Base-by-base conservation (phyloP, 1,140 invertebrate species). In the Galleria mellonella region DNA sequence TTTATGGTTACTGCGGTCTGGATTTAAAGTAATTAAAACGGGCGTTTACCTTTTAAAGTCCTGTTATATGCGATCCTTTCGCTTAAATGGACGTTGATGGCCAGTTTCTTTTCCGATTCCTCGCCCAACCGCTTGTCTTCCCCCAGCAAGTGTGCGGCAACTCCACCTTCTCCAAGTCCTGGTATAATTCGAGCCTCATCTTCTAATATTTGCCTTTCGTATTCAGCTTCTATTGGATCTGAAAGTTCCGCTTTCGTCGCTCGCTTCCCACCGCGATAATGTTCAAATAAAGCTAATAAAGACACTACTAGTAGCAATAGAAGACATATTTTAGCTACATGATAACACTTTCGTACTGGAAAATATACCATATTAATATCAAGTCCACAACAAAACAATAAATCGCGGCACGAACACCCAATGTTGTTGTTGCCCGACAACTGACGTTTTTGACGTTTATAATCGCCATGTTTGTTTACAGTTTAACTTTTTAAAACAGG, bases 1-100 rank as follows among this genome's bases (percentile, higher is more conserved):
- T n/a, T n/a, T n/a, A n/a, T n/a, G n/a, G n/a, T n/a, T n/a, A n/a
- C n/a, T n/a, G n/a, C n/a, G n/a, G n/a, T n/a, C n/a, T n/a, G n/a
- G n/a, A n/a, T n/a, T n/a, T n/a, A n/a, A 23, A 6, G 17, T 23
- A 23, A 2, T 3, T 6, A 3, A 6, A 6, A 6, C 2, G 6
- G 17, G 6, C 6, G 17, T 50, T 53, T 62, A 77, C 81, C 81
- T 68, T 69, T 72, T 17, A 84, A 51, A 46, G 71, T 77, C 38
- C 77, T 64, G 48, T 84, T 84, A 39, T 82, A 84, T 0, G 81
- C 55, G 11, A 82, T 82, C 4, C 76, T 52, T 38, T 84, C 77
- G 43, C 81, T 84, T 27, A 84, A 55, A 43, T 81, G 77, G n/a
- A 82, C 76, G 30, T 84, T 84, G 10, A 84, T 70, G 0, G 76